A percentile compares a stretch with the other conserved stretches of the same genome.
phyloP scores from a whole-genome alignment of 2,888 invertebrate genomes.

The Abrostola triplasia region DNA sequence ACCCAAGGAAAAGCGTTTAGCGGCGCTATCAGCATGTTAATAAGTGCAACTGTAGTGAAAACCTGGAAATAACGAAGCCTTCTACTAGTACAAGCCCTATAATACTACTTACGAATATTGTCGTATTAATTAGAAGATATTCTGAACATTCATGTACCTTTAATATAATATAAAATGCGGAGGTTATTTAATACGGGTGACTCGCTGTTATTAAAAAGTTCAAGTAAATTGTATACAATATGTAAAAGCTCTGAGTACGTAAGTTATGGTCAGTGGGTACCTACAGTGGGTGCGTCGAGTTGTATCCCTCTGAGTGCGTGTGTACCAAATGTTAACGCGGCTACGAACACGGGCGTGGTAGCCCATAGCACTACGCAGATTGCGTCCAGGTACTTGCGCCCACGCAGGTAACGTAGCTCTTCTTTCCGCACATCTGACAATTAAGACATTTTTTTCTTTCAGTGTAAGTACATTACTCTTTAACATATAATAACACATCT shows the following conservation, averaged over 20 bases:
- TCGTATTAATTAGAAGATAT: no score
- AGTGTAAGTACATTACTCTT: no score
- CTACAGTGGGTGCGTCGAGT: constrained; percentile 94
- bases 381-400: constrained; percentile 98
- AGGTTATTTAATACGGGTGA: no score
- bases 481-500: no score
- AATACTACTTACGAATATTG: no score
- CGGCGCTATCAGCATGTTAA: constrained; percentile 98
- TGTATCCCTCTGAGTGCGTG: constrained; percentile 93
- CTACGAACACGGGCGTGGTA: constrained; percentile 97
- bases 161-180: no score
- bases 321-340: constrained; percentile 94
- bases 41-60: constrained; percentile 97
- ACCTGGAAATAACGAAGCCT: constrained; percentile 74
- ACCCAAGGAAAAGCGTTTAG: constrained; percentile 99
- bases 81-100: not conserved
- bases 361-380: constrained; percentile 99
- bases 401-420: constrained; percentile 93
- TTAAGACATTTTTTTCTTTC: no score
- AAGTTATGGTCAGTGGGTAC: constrained; percentile 24
- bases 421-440: constrained; percentile 89
- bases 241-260: no score
- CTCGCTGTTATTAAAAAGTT: no score
- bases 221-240: no score
- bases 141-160: no score